phyloP scores from a whole-genome alignment of 2,113 vertebrate species.

The Copsychus sechellarum region DNA sequence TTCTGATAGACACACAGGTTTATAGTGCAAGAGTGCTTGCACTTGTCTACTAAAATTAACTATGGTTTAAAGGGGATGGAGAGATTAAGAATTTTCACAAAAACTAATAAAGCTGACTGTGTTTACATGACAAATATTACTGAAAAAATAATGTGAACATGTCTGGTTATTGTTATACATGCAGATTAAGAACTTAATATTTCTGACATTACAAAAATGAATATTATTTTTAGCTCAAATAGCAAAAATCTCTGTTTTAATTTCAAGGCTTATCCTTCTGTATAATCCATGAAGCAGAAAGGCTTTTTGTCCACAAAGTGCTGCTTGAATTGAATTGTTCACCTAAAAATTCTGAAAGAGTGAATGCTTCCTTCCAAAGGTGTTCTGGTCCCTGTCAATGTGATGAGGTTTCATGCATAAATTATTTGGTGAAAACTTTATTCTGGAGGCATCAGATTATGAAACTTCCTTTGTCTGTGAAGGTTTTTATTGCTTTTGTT shows the following conservation, averaged over 20 bases:
- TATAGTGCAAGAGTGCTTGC: background rate
- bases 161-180: background rate
- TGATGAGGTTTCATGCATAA: accelerated
- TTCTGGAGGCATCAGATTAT: background rate
- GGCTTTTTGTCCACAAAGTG: background rate
- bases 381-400: background rate
- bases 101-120: background rate
- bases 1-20: background rate
- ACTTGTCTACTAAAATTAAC: background rate
- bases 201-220: background rate
- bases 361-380: background rate
- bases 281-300: background rate
- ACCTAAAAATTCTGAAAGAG: background rate
- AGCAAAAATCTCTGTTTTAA: background rate
- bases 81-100: background rate
- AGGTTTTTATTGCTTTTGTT: background rate
- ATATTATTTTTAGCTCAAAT: background rate
- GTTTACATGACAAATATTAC: background rate
- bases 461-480: background rate
- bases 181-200: background rate
- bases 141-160: background rate
- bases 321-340: background rate
- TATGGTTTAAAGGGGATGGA: background rate
- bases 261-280: background rate
- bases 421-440: background rate